Evolutionary conservation across 1,140 invertebrate genomes (phyloP).

Genomic region (Apis laboriosa): DNA sequence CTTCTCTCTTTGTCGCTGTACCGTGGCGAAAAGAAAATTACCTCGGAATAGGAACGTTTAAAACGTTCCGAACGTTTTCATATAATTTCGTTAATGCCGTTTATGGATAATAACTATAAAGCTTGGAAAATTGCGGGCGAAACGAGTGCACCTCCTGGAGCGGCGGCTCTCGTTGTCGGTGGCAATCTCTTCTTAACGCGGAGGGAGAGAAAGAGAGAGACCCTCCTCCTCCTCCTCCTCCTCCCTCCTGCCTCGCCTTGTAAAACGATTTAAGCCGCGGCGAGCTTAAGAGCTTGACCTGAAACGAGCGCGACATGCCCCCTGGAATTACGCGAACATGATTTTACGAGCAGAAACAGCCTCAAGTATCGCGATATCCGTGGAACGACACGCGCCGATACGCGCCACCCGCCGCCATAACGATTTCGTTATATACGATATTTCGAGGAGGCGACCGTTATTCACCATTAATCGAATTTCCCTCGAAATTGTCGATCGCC

Average conservation of each 20-base stretch:
- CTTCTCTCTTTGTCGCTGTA: too few species aligned
- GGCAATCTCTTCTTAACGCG: slow-evolving; percentile 63
- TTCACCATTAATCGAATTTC: slow-evolving; percentile 35
- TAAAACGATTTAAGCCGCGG: slow-evolving; percentile 56
- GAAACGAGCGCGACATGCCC: slow-evolving; percentile 46
- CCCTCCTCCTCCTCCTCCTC: too few species aligned
- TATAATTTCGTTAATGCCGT: slow-evolving; percentile 17
- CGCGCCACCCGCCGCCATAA: slow-evolving; percentile 1
- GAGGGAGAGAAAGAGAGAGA: too few species aligned
- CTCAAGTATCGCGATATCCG: slow-evolving; percentile 45
- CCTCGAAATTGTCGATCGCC: slow-evolving; percentile 17
- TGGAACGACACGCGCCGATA: slow-evolving; percentile 23
- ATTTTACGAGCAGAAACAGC: slow-evolving; percentile 42
- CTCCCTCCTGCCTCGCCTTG: background rate
- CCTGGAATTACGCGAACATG: slow-evolving; percentile 40
- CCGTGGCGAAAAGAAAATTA: background rate
- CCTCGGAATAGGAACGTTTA: background rate
- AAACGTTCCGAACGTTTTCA: slow-evolving; percentile 5
- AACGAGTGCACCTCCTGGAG: slow-evolving; percentile 55
- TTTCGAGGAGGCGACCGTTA: slow-evolving; percentile 6
- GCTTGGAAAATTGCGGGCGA: slow-evolving; percentile 65
- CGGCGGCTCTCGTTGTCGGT: slow-evolving; percentile 63
- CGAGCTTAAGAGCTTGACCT: slow-evolving; percentile 68
- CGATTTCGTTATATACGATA: slow-evolving; percentile 30
- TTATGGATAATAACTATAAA: slow-evolving; percentile 40